These are phyloP conservation scores for Conistra vaccinii DNA, from an alignment of 2,888 invertebrate genomes.

Conservation along the genomic window DNA sequence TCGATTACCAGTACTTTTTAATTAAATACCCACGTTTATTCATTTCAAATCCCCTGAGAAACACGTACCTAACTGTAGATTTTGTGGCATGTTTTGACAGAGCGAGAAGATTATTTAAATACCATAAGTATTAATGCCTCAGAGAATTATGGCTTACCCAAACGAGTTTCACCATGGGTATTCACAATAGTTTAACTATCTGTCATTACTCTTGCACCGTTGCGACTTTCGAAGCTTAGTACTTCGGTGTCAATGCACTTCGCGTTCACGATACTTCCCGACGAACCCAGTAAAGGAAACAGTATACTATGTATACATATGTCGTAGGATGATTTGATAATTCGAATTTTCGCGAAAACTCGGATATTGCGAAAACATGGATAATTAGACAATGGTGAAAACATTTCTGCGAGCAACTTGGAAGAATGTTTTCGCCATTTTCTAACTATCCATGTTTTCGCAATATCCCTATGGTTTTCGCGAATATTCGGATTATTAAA, in stretches of 20 bases:
- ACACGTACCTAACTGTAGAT: background rate
- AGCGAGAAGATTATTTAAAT: constrained; percentile 41
- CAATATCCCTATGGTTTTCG: too few species aligned
- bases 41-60: constrained; percentile 5
- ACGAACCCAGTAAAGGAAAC: constrained; percentile 24
- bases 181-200: constrained; percentile 55
- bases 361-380: too few species aligned
- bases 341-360: too few species aligned
- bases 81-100: constrained; percentile 27
- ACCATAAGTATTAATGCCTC: constrained; percentile 11
- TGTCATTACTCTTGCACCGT: constrained; percentile 58
- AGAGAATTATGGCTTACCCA: constrained; percentile 31
- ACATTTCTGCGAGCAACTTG: too few species aligned
- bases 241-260: constrained; percentile 57
- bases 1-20: constrained; percentile 27
- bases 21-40: constrained; percentile 13
- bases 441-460: too few species aligned
- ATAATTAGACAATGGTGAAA: too few species aligned
- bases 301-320: background rate
- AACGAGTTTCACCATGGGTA: constrained; percentile 47
- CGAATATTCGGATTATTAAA: too few species aligned
- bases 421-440: too few species aligned
- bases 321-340: too few species aligned
- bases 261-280: constrained; percentile 42
- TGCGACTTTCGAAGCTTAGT: constrained; percentile 60